A percentile compares a stretch with the other conserved stretches of the same genome.
These are phyloP conservation scores for Trididemnum nubilum DNA, from an alignment of 23 tunicate species.

Conservation along the genomic window DNA sequence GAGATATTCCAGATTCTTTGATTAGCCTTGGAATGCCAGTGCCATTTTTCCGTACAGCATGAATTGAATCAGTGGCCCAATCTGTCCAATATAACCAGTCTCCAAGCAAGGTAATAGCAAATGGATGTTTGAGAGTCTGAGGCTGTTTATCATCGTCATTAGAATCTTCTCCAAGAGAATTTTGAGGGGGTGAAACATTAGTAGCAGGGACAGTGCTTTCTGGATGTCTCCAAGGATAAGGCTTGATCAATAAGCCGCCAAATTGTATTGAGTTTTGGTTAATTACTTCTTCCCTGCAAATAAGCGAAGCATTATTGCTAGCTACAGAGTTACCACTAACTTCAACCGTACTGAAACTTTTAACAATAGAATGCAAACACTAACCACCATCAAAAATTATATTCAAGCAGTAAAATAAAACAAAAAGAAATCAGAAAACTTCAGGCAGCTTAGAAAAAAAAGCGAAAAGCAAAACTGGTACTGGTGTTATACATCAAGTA, in stretches of 20 bases:
- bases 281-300: slow-evolving; percentile 66
- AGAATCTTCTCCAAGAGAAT: background rate
- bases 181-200: background rate
- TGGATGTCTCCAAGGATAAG: background rate
- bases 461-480: too few species aligned
- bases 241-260: background rate
- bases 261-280: slow-evolving; percentile 22
- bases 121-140: slow-evolving; percentile 75
- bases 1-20: slow-evolving; percentile 34
- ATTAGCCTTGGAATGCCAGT: slow-evolving; percentile 56
- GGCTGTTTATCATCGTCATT: background rate
- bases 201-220: slow-evolving; percentile 5
- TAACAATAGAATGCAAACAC: too few species aligned
- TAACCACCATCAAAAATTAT: too few species aligned
- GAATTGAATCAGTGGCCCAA: slow-evolving; percentile 79
- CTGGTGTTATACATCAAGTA: too few species aligned
- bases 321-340: too few species aligned
- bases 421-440: too few species aligned
- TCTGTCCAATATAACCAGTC: slow-evolving; percentile 88
- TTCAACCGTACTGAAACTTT: too few species aligned
- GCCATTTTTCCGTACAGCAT: slow-evolving; percentile 70
- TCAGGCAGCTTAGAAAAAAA: too few species aligned
- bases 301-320: too few species aligned
- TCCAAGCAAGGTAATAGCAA: slow-evolving; percentile 68
- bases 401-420: too few species aligned